Base-by-base conservation (phyloP, 2,888 invertebrate genomes). In the Calliscelio sp. region DNA sequence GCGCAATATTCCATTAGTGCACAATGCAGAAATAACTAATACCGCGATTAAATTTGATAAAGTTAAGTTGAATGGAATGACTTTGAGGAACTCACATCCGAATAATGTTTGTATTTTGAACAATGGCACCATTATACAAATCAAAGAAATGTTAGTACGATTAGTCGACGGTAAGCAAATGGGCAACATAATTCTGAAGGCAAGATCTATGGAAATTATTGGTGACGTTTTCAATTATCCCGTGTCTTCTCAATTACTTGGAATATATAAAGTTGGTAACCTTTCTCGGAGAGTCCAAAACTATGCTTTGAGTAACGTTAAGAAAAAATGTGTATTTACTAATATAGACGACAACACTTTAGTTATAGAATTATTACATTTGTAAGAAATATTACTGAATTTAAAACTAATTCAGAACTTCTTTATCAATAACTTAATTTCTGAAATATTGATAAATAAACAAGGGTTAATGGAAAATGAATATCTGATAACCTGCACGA, bases 81-180 rank as follows among this genome's bases (percentile, higher is more conserved):
- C 41, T 3, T 53, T 79, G 14, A 61, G 18, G 14, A 70, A 20
- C 20, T 49, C 49, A 0, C 68, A 79, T 44, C 79, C 79, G 14
- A 70, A 79, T 79, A 79, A 79, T 70, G 51, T 53, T 41, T 51
- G 25, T n/a, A 61, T 24, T 53, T 61, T 79, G 24, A 61, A 70
- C 14, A 14, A 70, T 16, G 79, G 63, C 10, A 61, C 20, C 1
- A 70, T 79, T 55, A 53, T 79, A 61, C 18, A 49, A 59, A 79
- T 70, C 16, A 28, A 41, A 41, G 25, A 68, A 68, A 49, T 78
- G 68, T 70, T 68, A 51, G 44, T 68, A 11, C 59, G 51, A 51
- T 14, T 59, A 38, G 38, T 35, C 8, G 32, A 78, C 8, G 78
- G 61, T 6, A 35, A 25, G 35, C 18, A 35, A 41, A 59, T n/a